Percentiles rank a stretch among this genome's conserved stretches.
These are phyloP conservation scores for Acleris emargana DNA, from an alignment of 2,888 invertebrate species.

Conservation along the genomic window DNA sequence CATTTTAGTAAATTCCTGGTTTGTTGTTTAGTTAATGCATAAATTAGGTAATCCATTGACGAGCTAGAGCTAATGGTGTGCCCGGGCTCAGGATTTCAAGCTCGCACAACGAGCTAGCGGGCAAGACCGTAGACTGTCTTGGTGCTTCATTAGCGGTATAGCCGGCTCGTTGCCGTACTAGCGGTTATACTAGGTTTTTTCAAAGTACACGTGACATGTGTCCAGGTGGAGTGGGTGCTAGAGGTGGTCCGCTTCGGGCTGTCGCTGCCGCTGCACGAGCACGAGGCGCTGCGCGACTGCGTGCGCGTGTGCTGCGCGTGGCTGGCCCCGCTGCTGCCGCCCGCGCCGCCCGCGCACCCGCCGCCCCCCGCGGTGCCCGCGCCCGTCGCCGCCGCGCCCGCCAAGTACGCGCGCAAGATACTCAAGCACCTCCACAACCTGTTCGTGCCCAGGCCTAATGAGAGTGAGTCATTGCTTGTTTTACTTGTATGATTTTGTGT, in stretches of 20 bases:
- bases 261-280: conserved; percentile 94
- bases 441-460: conserved; percentile 96
- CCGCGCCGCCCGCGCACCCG: conserved; percentile 93
- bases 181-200: no score
- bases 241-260: conserved; percentile 96
- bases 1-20: no score
- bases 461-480: conserved; percentile 86
- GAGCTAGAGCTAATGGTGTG: no score
- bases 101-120: no score
- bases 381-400: conserved; percentile 94
- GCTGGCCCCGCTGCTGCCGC: conserved; percentile 92
- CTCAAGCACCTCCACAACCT: conserved; percentile 96
- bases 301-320: conserved; percentile 98
- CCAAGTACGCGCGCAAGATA: conserved; percentile 94
- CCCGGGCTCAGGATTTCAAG: no score
- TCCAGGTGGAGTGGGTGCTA: conserved; percentile 93
- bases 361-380: conserved; percentile 95
- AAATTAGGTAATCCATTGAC: no score
- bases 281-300: conserved; percentile 97
- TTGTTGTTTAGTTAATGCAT: no score
- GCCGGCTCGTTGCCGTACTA: no score
- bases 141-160: no score
- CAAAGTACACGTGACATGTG: no score
- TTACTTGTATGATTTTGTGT: background rate
- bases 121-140: no score